Base-by-base conservation (phyloP, 2,888 invertebrate species). In the Plebejus anna region DNA sequence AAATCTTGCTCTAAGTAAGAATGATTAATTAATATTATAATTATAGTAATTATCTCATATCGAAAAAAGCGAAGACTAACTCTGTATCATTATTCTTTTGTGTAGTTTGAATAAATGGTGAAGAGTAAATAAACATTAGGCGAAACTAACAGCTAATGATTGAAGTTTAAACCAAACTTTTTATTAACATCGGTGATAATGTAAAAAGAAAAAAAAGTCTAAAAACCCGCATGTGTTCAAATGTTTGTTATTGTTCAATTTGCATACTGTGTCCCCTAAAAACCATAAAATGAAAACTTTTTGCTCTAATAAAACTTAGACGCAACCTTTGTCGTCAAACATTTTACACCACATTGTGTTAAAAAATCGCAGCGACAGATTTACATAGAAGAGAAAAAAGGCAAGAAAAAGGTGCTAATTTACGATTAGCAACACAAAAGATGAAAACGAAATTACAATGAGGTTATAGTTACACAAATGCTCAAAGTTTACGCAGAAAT, bases 291-390 rank as follows among this genome's bases (percentile, higher is more conserved):
- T 73, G 16, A 32, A 73, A 73, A 28, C 32, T 73, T 73, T 73
- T 73, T 73, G 73, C 73, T 32, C 28, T 32, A 73, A 73, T 73
- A 73, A 73, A 73, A 51, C 11, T 22, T 42, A 11, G 32, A 73
- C 73, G 55, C 55, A 72, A 72, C 72, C 22, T 71, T 71, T 71
- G 38, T 71, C n/a, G 42, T 2, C n/a, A 42, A 28, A 51, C 6
- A 73, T 51, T 51, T 55, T 28, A 51, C 42, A 16, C 73, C 55
- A 16, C 73, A 55, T 51, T 73, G 73, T 73, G 51, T 73, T 73
- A 73, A 73, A 73, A 73, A 73, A 73, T 73, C 16, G 47, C 72
- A 51, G 72, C 47, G 55, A 55, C 73, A 73, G 32, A 51, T 73
- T 32, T 22, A 73, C 32, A 47, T 73, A 51, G 51, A 51, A 28